Percentiles rank a stretch among this genome's conserved stretches.
Evolutionary conservation across 1,140 invertebrate species (phyloP).

Genomic region (Drosophila quadrilineata): DNA sequence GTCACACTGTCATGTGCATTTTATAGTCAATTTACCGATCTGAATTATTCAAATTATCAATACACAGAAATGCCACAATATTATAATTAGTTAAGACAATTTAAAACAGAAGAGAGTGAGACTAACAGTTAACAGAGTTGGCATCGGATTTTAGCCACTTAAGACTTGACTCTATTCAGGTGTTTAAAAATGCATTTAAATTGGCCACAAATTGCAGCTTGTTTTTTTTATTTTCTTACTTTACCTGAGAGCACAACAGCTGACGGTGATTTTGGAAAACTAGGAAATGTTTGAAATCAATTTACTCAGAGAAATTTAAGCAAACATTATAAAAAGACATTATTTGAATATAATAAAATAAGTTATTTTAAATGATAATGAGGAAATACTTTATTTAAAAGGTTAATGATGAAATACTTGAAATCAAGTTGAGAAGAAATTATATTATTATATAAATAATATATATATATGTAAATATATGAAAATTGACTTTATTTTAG

Average conservation of each 20-base stretch:
- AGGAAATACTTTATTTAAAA: no score
- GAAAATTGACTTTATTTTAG: no score
- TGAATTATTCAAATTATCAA: slow-evolving; percentile 68
- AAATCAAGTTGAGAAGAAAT: no score
- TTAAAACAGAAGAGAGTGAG: neutral
- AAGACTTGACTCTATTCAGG: slow-evolving; percentile 26
- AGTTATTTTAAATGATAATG: no score
- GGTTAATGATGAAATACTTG: no score
- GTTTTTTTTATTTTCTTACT: no score
- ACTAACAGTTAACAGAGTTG: neutral
- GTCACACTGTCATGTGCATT: slow-evolving; percentile 76
- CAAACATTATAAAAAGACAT: neutral
- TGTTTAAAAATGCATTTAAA: slow-evolving; percentile 43
- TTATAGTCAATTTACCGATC: slow-evolving; percentile 53
- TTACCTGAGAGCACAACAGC: slow-evolving; percentile 41
- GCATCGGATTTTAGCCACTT: slow-evolving; percentile 9
- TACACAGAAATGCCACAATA: slow-evolving; percentile 71
- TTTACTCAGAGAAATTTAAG: neutral
- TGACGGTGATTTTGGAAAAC: slow-evolving; percentile 21
- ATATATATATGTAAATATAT: no score
- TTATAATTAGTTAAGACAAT: no score
- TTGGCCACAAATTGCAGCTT: slow-evolving; percentile 28
- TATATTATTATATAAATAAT: no score
- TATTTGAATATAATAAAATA: neutral
- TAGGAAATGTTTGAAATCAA: neutral